These are phyloP conservation scores for Ahaetulla prasina DNA, from an alignment of 2,113 vertebrate species.

Conservation along the genomic window DNA sequence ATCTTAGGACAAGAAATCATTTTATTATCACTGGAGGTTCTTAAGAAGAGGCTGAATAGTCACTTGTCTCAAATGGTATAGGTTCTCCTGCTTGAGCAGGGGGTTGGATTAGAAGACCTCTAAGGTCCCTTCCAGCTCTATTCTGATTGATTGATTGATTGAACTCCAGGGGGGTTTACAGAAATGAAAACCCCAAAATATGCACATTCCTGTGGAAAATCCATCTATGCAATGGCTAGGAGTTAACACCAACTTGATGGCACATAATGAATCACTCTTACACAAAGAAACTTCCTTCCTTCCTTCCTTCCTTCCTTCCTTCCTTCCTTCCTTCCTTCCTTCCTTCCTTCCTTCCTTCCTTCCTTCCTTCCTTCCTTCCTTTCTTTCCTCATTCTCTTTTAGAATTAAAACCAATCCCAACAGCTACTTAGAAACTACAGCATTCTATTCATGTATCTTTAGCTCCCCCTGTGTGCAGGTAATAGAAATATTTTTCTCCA, in stretches of 20 bases:
- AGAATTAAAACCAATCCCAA: not conserved
- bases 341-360: too few relatives aligned
- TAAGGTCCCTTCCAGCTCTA: too few relatives aligned
- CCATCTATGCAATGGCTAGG: not conserved
- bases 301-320: not conserved
- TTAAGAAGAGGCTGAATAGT: too few relatives aligned
- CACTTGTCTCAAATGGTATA: too few relatives aligned
- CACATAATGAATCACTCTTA: not conserved
- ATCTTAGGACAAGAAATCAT: not conserved
- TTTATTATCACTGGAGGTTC: not conserved
- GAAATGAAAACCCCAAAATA: not conserved
- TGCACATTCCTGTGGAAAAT: not conserved
- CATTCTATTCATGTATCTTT: not conserved
- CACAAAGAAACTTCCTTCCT: not conserved
- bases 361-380: too few relatives aligned
- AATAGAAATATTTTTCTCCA: not conserved
- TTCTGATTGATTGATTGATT: too few relatives aligned
- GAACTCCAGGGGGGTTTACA: not conserved
- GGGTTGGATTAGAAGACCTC: too few relatives aligned
- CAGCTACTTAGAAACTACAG: not conserved
- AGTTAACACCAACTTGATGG: not conserved
- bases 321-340: not conserved
- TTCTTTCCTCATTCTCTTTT: not conserved
- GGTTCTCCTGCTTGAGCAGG: too few relatives aligned
- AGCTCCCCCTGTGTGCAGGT: conserved; percentile 50